Evolutionary conservation across 1,140 invertebrate genomes (phyloP), one percentile per base, ranked within the genome.

Genomic region (Macrobrachium nipponense): DNA sequence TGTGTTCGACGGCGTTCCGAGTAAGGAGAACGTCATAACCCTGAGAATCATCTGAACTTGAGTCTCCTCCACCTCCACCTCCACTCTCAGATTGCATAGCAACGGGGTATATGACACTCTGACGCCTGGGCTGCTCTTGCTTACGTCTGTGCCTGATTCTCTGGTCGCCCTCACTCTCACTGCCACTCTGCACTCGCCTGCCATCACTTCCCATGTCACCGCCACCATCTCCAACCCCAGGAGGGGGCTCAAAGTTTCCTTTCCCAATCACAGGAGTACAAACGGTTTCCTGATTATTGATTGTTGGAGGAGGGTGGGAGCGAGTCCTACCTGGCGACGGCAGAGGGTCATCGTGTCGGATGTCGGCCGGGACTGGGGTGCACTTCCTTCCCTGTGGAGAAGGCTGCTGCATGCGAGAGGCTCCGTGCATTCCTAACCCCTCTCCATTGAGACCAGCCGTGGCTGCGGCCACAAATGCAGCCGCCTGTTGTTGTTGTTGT

Each of bases 81-180:
- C 44, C 64, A 27, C 58, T 78, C 17, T 80, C 79, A n/a, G 80
- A 17, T 61, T 78, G 82, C 17, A 75, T 61, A 43, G 86, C 80
- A 23, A 76, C 66, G 0, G 87, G 77, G 76, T 89, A 89, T 58
- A 89, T 89, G 20, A 89, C 88, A 61, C 81, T 87, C 83, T 89
- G 88, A 8, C 88, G 86, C 18, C 86, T 60, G 11, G 88, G 88
- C 75, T 89, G 88, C 43, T 89, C 88, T 64, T 89, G 88, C 68
- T 89, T 89, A 18, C 88, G 86, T 2, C 86, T 78, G 77, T 89
- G 88, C n/a, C 88, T 80, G 51, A 78, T 68, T 36, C 86, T 79
- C 27, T 89, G 87, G 27, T 88, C 87, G 14, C 87, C 87, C 60
- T 88, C 87, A 70, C 87, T 88, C 60, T 88, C 87, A 68, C 87